Percentiles rank a stretch among this genome's conserved stretches.
These are phyloP conservation scores for Chrysochloris asiatica DNA, from an alignment of 2,113 vertebrate species.

Conservation along the genomic window DNA sequence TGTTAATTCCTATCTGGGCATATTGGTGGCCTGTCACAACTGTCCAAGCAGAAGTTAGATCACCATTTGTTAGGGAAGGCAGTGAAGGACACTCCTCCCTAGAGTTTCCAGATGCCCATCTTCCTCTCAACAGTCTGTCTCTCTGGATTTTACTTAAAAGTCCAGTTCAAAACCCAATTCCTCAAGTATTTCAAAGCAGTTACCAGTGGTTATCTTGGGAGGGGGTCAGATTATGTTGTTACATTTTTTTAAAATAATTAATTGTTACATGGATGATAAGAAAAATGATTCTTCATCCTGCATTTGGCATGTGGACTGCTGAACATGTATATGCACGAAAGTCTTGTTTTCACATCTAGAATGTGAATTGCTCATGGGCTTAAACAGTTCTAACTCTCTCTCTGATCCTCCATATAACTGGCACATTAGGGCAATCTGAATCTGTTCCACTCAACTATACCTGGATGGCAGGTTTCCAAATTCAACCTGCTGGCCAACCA, in stretches of 20 bases:
- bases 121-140: not conserved
- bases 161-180: conserved; percentile 43
- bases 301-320: not conserved
- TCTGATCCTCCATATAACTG: not conserved
- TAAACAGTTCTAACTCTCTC: not conserved
- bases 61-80: not conserved
- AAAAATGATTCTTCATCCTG: conserved; percentile 33
- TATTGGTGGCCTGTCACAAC: not conserved
- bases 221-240: not conserved
- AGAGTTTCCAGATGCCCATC: not conserved
- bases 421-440: not conserved
- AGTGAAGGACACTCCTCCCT: not conserved
- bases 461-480: conserved; percentile 43
- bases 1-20: not conserved
- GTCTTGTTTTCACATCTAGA: conserved; percentile 40
- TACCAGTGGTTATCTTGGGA: not conserved
- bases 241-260: not conserved
- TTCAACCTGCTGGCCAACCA: conserved; percentile 18
- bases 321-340: not conserved
- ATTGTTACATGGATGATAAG: not conserved
- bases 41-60: conserved; percentile 15
- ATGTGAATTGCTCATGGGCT: conserved; percentile 24
- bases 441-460: conserved; percentile 31
- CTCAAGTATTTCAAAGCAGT: conserved; percentile 20
- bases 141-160: conserved; percentile 43